phyloP scores from a whole-genome alignment of 2,797 vertebrate genomes.

The Spinus pinus region DNA sequence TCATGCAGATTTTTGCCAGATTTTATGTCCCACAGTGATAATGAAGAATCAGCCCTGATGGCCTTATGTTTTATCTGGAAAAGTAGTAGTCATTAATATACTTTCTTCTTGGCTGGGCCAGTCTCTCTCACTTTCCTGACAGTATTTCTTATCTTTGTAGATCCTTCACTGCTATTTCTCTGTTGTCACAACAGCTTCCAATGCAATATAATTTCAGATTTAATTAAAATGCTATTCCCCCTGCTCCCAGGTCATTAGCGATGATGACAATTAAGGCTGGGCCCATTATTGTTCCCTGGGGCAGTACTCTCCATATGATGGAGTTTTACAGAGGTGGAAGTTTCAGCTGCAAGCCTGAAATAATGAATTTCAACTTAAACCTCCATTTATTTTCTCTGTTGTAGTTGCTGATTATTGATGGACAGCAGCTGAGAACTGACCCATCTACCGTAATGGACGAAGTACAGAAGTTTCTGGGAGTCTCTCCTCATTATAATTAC shows the following conservation, averaged over 20 bases:
- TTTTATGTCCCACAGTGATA: not conserved
- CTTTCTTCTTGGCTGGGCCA: not conserved
- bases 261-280: not conserved
- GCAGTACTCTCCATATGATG: not conserved
- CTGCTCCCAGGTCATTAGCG: not conserved
- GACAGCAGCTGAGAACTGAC: constrained; percentile 91
- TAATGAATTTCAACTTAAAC: not conserved
- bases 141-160: not conserved
- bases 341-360: not conserved
- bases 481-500: constrained; percentile 93
- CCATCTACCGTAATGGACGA: constrained; percentile 93
- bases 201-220: constrained; percentile 1
- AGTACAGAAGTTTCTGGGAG: constrained; percentile 94
- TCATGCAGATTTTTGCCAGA: not conserved
- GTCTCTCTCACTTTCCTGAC: not conserved
- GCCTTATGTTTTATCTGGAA: not conserved
- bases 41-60: not conserved
- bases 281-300: not conserved
- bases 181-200: not conserved
- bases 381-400: constrained; percentile 9
- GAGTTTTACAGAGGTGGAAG: not conserved
- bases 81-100: not conserved
- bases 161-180: not conserved
- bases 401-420: constrained; percentile 93
- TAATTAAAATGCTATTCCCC: constrained; percentile 14